Evolutionary conservation across 2,888 invertebrate genomes (phyloP).

Genomic region (Malthinus flaveolus): DNA sequence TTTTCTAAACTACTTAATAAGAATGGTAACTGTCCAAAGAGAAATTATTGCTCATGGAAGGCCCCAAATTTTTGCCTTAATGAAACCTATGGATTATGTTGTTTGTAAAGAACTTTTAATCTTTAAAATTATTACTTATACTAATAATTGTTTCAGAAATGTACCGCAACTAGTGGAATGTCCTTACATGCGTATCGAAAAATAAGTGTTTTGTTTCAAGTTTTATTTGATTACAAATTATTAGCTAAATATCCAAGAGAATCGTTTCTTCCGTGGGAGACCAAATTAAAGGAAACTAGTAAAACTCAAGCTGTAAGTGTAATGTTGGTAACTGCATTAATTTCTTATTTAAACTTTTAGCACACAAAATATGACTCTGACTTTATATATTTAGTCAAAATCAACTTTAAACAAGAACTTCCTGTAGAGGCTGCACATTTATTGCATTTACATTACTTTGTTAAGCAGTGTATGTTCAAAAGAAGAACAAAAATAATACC

Average conservation of each 20-base stretch:
- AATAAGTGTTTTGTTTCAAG: conserved; percentile 66
- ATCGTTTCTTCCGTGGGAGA: conserved; percentile 69
- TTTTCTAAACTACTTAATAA: conserved; percentile 67
- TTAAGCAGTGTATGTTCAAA: conserved; percentile 65
- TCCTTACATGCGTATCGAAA: conserved; percentile 60
- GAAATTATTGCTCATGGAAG: conserved; percentile 62
- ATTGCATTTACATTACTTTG: conserved; percentile 70
- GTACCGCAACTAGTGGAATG: conserved; percentile 60
- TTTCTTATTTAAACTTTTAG: no score
- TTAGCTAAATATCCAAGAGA: conserved; percentile 64
- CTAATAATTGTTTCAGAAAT: conserved; percentile 53
- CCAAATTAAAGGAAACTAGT: conserved; percentile 27
- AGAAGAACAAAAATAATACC: conserved; percentile 68
- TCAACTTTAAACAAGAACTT: conserved; percentile 64
- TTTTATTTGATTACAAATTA: conserved; percentile 66
- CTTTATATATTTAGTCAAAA: conserved; percentile 65
- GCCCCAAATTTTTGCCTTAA: conserved; percentile 63
- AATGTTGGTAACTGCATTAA: no score
- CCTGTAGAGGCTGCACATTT: conserved; percentile 57
- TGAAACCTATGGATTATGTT: conserved; percentile 64
- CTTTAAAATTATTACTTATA: neutral
- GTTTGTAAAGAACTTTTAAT: conserved; percentile 49
- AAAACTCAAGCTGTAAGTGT: neutral
- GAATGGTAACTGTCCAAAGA: conserved; percentile 63
- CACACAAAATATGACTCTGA: conserved; percentile 55